phyloP scores from a whole-genome alignment of 2,888 invertebrate species.

The Diaphora mendica region DNA sequence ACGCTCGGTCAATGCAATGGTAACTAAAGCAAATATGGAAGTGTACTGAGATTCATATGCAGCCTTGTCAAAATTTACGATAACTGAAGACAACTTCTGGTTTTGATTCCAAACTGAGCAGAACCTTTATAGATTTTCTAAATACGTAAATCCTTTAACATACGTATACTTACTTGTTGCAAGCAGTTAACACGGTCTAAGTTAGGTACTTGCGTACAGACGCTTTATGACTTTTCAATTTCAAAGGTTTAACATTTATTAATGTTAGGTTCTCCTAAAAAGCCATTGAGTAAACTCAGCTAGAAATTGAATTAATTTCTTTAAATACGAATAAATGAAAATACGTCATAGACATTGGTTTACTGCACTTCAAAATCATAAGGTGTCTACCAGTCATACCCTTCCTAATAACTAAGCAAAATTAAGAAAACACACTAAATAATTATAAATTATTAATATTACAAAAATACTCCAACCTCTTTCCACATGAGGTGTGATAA shows the following conservation, averaged over 20 bases:
- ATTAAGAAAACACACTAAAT: background rate
- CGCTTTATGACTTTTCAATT: background rate
- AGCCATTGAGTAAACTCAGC: background rate
- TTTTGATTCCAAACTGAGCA: background rate
- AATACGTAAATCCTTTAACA: background rate
- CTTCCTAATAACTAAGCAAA: background rate
- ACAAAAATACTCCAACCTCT: too few species aligned
- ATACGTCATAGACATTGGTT: background rate
- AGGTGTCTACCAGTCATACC: background rate
- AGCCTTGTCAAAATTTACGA: background rate
- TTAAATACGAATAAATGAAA: background rate
- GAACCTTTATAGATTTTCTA: background rate
- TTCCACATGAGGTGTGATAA: background rate
- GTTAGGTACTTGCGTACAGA: background rate
- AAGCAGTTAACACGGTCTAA: background rate
- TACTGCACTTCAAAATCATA: background rate
- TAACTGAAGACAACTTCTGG: background rate
- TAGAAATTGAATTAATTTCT: background rate
- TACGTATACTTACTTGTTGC: background rate
- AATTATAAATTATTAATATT: too few species aligned
- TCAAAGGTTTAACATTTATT: background rate
- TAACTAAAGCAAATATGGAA: slow-evolving; percentile 37
- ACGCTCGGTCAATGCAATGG: slow-evolving; percentile 50
- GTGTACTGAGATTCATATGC: background rate
- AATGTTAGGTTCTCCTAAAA: background rate